Evolutionary conservation across 2,797 vertebrate species (phyloP).

Genomic region (Pseudopleuronectes americanus): DNA sequence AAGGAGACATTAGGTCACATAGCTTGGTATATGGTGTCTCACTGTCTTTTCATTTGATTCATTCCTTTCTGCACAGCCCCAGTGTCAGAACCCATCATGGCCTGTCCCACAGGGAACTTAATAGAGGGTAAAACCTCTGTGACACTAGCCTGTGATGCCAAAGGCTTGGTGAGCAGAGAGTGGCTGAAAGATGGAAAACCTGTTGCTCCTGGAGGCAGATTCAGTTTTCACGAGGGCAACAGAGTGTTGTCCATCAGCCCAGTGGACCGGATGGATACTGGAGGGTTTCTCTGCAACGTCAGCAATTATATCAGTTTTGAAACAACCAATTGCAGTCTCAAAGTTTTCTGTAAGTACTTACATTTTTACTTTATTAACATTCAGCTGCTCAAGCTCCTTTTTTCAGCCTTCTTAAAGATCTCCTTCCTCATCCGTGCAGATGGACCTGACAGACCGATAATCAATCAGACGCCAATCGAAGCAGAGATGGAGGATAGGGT

Average conservation of each 20-base stretch:
- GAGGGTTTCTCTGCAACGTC: slow-evolving; percentile 53
- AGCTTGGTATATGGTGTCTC: background rate
- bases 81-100: slow-evolving; percentile 33
- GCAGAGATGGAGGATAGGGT: slow-evolving; percentile 54
- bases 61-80: slow-evolving; percentile 25
- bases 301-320: slow-evolving; percentile 47
- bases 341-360: slow-evolving; percentile 60
- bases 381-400: no score
- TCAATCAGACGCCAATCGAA: slow-evolving; percentile 28
- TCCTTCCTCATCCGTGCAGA: slow-evolving; percentile 40
- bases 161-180: slow-evolving; percentile 10
- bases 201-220: slow-evolving; percentile 39
- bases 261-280: slow-evolving; percentile 42
- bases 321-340: slow-evolving; percentile 35
- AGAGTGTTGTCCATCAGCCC: slow-evolving; percentile 51
- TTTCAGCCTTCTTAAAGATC: no score
- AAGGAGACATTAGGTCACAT: no score
- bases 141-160: slow-evolving; percentile 52
- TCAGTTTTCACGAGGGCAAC: slow-evolving; percentile 44
- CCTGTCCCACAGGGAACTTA: slow-evolving; percentile 35
- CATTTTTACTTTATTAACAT: background rate
- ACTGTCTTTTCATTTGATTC: background rate
- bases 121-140: slow-evolving; percentile 50
- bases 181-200: slow-evolving; percentile 60
- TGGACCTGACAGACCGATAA: slow-evolving; percentile 58